These are phyloP conservation scores for Aegithalos caudatus DNA, from an alignment of 2,113 vertebrate genomes.

Conservation along the genomic window DNA sequence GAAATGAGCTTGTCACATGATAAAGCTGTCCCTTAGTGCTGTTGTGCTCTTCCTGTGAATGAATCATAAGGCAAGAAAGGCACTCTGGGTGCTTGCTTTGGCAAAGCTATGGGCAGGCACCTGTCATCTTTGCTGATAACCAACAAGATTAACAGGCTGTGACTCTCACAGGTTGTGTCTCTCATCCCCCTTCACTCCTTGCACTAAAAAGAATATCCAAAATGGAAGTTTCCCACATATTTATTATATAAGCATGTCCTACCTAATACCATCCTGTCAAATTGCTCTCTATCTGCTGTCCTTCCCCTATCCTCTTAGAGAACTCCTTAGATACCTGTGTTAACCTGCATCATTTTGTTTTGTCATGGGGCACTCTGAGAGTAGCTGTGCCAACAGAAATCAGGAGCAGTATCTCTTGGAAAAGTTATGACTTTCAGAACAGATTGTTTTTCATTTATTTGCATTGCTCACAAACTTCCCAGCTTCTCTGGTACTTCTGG, in stretches of 20 bases:
- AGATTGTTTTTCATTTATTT: neutral
- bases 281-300: neutral
- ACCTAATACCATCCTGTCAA: rapidly evolving
- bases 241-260: neutral
- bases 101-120: neutral
- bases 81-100: neutral
- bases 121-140: neutral
- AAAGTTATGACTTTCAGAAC: neutral
- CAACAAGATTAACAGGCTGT: neutral
- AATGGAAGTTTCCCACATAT: neutral
- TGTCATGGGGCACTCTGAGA: rapidly evolving
- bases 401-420: neutral
- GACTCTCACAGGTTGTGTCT: neutral
- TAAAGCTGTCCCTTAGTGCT: neutral
- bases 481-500: neutral
- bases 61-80: rapidly evolving
- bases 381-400: neutral
- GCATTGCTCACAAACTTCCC: neutral
- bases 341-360: neutral
- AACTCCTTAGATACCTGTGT: neutral
- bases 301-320: rapidly evolving
- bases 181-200: neutral
- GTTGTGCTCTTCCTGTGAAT: neutral
- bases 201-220: neutral
- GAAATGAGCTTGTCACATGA: neutral